phyloP scores from a whole-genome alignment of 2,797 vertebrate genomes.

The Mormyrops boulengeri region DNA sequence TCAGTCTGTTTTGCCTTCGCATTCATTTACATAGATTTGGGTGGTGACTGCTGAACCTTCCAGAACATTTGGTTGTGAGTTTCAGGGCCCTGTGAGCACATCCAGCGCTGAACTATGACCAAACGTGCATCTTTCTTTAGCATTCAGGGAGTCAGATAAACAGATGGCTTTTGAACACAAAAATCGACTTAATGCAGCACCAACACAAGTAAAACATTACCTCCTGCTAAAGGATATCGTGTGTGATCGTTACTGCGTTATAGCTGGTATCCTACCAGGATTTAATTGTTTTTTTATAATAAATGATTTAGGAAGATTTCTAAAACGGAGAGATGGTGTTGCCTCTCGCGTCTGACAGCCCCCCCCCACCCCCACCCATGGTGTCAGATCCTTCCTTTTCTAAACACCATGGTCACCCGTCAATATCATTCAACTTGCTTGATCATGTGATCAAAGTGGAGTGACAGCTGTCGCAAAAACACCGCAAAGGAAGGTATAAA shows the following conservation, averaged over 20 bases:
- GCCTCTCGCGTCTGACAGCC: neutral
- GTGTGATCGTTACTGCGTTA: neutral
- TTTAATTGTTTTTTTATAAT: neutral
- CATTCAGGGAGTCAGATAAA: neutral
- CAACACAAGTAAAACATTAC: neutral
- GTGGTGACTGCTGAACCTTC: neutral
- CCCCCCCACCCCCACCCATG: neutral
- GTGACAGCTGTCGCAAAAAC: constrained; percentile 6
- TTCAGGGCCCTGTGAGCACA: neutral
- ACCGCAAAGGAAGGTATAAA: neutral
- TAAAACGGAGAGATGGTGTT: neutral
- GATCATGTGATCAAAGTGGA: constrained; percentile 10
- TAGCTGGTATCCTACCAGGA: neutral
- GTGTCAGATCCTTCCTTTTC: neutral
- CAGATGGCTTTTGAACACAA: neutral
- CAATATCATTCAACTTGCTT: constrained; percentile 13
- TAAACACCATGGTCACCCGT: neutral
- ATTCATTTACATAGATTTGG: neutral
- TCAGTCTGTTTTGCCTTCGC: neutral
- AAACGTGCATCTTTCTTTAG: neutral
- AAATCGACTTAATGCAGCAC: neutral
- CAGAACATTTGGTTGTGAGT: neutral
- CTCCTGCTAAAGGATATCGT: neutral
- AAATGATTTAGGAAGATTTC: neutral
- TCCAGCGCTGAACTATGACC: neutral